These are phyloP conservation scores for Vollenhovia emeryi DNA, from an alignment of 1,140 invertebrate species.

Conservation along the genomic window DNA sequence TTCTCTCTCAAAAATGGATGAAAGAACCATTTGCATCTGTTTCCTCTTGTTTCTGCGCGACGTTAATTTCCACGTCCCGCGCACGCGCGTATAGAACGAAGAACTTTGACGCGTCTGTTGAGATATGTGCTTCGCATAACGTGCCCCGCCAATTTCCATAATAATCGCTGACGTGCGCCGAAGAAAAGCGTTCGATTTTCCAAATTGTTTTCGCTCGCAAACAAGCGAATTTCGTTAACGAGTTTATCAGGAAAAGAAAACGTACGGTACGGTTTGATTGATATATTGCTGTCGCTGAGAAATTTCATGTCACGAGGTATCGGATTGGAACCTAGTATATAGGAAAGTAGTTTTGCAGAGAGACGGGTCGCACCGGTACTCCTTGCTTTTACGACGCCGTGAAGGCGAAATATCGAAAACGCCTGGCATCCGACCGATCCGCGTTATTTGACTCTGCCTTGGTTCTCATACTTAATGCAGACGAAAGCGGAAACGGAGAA, in stretches of 20 bases:
- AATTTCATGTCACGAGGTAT: neutral
- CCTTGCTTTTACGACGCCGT: constrained; percentile 22
- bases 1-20: constrained; percentile 3
- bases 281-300: neutral
- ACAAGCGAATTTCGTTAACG: neutral
- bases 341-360: neutral
- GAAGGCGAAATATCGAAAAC: constrained; percentile 14
- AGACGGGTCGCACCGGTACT: neutral
- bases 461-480: neutral
- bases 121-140: neutral
- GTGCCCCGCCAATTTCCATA: neutral
- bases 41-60: neutral
- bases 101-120: neutral
- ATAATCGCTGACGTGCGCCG: neutral
- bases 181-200: neutral
- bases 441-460: neutral
- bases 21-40: constrained; percentile 21
- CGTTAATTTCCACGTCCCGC: constrained; percentile 13
- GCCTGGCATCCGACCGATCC: neutral
- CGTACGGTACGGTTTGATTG: neutral
- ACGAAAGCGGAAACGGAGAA: neutral
- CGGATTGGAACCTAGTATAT: constrained; percentile 17
- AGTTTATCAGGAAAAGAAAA: neutral
- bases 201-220: too few species aligned
- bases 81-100: neutral